A percentile compares a stretch with the other conserved stretches of the same genome.
Evolutionary conservation across 2,888 invertebrate genomes (phyloP).

Genomic region (Phragmatobia fuliginosa): DNA sequence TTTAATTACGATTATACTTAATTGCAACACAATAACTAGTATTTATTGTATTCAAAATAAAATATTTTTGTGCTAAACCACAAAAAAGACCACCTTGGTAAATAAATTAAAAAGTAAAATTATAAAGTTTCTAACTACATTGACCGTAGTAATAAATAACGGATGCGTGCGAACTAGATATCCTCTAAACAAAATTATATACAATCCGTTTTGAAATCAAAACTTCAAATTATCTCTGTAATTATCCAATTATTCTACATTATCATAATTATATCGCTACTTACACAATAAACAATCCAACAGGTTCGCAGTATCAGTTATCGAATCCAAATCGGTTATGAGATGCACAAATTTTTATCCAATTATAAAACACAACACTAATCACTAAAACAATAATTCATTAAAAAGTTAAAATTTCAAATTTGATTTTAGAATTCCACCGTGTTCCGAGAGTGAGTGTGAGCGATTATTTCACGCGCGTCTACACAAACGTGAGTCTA

Average conservation of each 20-base stretch:
- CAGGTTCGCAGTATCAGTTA: conserved; percentile 45
- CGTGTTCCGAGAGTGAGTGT: conserved; percentile 65
- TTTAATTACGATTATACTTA: background rate
- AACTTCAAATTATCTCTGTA: conserved; percentile 37
- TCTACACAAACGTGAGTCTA: conserved; percentile 73
- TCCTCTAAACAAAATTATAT: conserved; percentile 41
- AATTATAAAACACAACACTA: conserved; percentile 72
- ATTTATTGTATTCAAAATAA: background rate
- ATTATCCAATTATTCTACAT: conserved; percentile 47
- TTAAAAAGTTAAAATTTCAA: conserved; percentile 52
- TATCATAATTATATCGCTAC: conserved; percentile 56
- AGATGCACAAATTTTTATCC: conserved; percentile 66
- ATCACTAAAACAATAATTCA: conserved; percentile 61
- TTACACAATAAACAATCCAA: conserved; percentile 79
- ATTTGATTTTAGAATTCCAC: conserved; percentile 64
- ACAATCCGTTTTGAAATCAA: conserved; percentile 48
- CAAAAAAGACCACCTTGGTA: background rate
- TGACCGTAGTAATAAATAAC: conserved; percentile 33
- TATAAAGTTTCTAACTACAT: conserved; percentile 29
- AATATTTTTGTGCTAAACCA: background rate
- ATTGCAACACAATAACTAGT: background rate
- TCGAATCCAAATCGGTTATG: conserved; percentile 62
- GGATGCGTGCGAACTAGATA: conserved; percentile 47
- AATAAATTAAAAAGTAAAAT: conserved; percentile 6
- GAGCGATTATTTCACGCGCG: conserved; percentile 61